Evolutionary conservation across 2,888 invertebrate species (phyloP).

Genomic region (Cyclophora albipunctata): DNA sequence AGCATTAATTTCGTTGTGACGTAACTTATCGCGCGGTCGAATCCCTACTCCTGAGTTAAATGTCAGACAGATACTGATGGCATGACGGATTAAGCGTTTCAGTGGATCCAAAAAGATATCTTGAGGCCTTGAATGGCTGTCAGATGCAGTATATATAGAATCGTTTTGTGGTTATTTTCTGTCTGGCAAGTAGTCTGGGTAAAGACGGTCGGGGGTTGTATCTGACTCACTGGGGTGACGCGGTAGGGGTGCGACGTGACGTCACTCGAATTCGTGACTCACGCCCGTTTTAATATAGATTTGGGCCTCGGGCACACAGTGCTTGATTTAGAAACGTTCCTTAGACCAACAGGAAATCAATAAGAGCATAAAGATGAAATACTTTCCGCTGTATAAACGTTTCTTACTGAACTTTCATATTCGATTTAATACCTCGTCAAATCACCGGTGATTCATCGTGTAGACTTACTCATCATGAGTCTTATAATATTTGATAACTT

Average conservation of each 20-base stretch:
- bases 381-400: constrained; percentile 15
- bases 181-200: constrained; percentile 35
- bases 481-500: no score
- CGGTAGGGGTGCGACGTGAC: constrained; percentile 41
- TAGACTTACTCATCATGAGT: no score
- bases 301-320: constrained; percentile 27
- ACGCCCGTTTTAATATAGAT: constrained; percentile 38
- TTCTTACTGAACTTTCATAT: neutral
- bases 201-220: constrained; percentile 29
- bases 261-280: constrained; percentile 49
- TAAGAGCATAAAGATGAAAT: constrained; percentile 7
- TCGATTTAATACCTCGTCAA: no score
- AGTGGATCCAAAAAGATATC: no score
- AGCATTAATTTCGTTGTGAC: constrained; percentile 3
- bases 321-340: constrained; percentile 19
- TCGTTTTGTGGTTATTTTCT: constrained; percentile 36
- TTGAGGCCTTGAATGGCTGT: neutral
- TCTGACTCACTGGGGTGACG: constrained; percentile 51
- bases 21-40: no score
- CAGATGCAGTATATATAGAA: constrained; percentile 21
- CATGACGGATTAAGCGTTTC: no score
- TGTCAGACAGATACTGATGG: no score
- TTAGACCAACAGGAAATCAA: constrained; percentile 22
- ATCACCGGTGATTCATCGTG: no score
- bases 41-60: no score